Evolutionary conservation across 2,888 invertebrate genomes (phyloP).

Genomic region (Cantharis lateralis): DNA sequence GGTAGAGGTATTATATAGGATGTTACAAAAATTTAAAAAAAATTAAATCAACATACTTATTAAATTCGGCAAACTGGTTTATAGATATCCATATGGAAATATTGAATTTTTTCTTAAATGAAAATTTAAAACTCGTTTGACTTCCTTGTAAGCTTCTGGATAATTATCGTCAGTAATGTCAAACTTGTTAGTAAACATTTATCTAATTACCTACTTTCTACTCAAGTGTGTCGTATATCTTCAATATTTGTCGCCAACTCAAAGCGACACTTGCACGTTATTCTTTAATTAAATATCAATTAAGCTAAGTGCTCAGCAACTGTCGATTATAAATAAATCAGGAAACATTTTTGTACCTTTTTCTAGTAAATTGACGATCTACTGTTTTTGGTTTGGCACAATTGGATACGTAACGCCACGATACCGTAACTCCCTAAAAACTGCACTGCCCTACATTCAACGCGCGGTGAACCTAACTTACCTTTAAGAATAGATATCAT

Average conservation of each 20-base stretch:
- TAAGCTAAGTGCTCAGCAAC: not conserved
- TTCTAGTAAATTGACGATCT: not conserved
- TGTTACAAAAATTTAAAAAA: not conserved
- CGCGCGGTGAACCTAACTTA: not conserved
- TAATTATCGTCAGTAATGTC: not conserved
- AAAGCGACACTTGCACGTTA: not conserved
- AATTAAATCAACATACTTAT: not conserved
- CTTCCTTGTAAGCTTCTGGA: not conserved
- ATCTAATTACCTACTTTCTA: conserved; percentile 2
- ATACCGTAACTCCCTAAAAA: not conserved
- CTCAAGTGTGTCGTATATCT: not conserved
- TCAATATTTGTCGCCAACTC: not conserved
- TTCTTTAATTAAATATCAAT: not conserved
- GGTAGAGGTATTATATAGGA: not conserved
- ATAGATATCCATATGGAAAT: too few relatives aligned
- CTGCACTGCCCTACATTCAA: too few relatives aligned
- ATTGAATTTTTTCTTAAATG: too few relatives aligned
- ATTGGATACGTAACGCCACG: not conserved
- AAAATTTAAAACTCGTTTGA: not conserved
- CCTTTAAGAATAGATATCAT: not conserved
- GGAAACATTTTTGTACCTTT: not conserved
- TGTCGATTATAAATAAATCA: not conserved
- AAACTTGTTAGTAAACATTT: not conserved
- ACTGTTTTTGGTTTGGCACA: not conserved
- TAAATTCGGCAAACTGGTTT: too few relatives aligned